Evolutionary conservation across 1,140 invertebrate species (phyloP).

Genomic region (Drosophila prosaltans): DNA sequence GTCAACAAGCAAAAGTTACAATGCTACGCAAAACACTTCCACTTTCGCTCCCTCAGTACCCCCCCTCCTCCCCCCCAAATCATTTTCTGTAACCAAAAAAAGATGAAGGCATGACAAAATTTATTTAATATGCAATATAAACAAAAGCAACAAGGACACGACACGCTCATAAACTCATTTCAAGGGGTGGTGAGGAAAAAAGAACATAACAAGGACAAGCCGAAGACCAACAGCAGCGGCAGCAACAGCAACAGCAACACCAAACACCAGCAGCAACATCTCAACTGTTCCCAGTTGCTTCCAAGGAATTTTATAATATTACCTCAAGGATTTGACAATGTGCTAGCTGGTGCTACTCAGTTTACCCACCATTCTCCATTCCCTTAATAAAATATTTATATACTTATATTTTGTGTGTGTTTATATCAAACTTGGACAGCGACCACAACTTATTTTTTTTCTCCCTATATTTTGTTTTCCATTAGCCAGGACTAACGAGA

Average conservation of each 20-base stretch:
- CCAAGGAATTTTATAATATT: slow-evolving; percentile 69
- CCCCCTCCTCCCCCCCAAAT: background rate
- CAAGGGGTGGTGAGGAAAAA: background rate
- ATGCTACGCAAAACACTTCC: slow-evolving; percentile 20
- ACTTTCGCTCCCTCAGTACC: background rate
- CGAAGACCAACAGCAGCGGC: slow-evolving; percentile 14
- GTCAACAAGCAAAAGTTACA: slow-evolving; percentile 76
- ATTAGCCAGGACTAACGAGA: background rate
- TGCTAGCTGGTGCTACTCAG: slow-evolving; percentile 1
- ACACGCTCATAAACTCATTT: slow-evolving; percentile 81
- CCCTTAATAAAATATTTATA: slow-evolving; percentile 54
- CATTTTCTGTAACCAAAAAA: background rate
- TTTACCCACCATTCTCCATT: slow-evolving; percentile 36
- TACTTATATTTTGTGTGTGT: slow-evolving; percentile 33
- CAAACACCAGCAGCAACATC: slow-evolving; percentile 22
- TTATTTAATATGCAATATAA: slow-evolving; percentile 80
- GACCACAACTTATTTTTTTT: slow-evolving; percentile 68
- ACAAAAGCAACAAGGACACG: slow-evolving; percentile 62
- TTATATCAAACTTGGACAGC: slow-evolving; percentile 47
- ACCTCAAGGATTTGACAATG: slow-evolving; percentile 64
- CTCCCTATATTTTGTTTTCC: no score
- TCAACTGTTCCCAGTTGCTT: slow-evolving; percentile 46
- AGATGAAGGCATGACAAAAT: slow-evolving; percentile 54
- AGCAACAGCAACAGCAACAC: background rate
- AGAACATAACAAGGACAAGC: slow-evolving; percentile 3